Base-by-base conservation (phyloP, 2,113 vertebrate species). In the Syrmaticus mikado region DNA sequence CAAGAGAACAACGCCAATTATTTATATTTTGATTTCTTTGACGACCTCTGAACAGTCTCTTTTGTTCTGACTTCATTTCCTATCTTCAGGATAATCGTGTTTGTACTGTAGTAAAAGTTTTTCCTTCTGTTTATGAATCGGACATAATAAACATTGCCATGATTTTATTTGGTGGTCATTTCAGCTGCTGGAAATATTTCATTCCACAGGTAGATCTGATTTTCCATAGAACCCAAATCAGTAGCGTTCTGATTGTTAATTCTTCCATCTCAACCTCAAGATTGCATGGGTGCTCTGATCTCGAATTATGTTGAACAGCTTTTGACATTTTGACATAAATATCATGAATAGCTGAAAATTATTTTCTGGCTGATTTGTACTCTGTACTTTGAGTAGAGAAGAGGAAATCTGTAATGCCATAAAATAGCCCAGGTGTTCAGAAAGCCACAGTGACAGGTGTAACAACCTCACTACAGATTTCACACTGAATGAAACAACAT, bases 301-400 rank as follows among this genome's bases (percentile, higher is more conserved):
- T 94, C 88, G 84, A 85, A 92, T 94, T 91, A 93, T 76, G 11
- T 81, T 95, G 85, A 95, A 93, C 50, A 96, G 53, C 24, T 91
- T 97, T 91, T 94, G 91, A 93, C 70, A 73, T 90, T 89, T 90
- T 41, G 48, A 53, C 92, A 34, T 89, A 90, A 91, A 96, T 95
- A 65, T 91, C 75, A 83, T 36, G 55, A 85, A 79, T 41, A 85
- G 65, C 30, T 81, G 46, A 67, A 92, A 85, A 93, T 73, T 86
- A 21, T 94, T 92, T 96, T 93, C 75, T 96, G 72, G 30, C 17
- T 79, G 43, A 76, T 89, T 92, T 94, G 64, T 88, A 32, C 82
- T 90, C 89, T 95, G 85, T 89, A 70, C 60, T 94, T 76, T 64
- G 43, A 27, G 32, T 70, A 57, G 46, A 94, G 62, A 94, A 93